These are phyloP conservation scores for Xylota sylvarum DNA, from an alignment of 2,888 invertebrate genomes.

Conservation along the genomic window DNA sequence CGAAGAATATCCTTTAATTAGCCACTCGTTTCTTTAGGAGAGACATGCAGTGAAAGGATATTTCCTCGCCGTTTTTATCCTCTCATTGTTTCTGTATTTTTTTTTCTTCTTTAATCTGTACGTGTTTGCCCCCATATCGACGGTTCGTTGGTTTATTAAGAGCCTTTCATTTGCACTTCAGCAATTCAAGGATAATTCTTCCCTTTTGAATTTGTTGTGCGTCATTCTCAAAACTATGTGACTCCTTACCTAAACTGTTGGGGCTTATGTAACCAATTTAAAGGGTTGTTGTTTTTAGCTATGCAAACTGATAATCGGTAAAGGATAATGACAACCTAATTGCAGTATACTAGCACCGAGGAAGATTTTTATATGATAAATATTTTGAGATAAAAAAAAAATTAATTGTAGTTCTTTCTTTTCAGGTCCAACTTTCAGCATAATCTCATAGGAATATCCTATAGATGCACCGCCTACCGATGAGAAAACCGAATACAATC, in stretches of 20 bases:
- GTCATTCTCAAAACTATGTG: neutral
- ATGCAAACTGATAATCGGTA: neutral
- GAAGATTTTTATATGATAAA: neutral
- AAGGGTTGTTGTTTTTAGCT: neutral
- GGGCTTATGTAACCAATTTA: neutral
- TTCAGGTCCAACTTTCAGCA: conserved; percentile 52
- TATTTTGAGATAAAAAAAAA: no score
- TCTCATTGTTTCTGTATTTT: conserved; percentile 47
- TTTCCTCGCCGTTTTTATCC: conserved; percentile 43
- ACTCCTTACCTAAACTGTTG: conserved; percentile 6
- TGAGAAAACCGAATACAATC: conserved; percentile 33
- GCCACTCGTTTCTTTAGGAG: conserved; percentile 41
- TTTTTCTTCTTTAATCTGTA: conserved; percentile 28
- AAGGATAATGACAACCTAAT: conserved; percentile 10
- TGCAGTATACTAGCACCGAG: neutral
- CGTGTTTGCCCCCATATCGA: conserved; percentile 40
- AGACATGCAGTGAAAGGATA: conserved; percentile 28
- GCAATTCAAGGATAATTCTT: conserved; percentile 67
- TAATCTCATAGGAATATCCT: conserved; percentile 44
- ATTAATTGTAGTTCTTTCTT: no score
- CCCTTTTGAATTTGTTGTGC: conserved; percentile 22
- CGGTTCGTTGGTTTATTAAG: conserved; percentile 69
- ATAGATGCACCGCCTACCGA: conserved; percentile 28
- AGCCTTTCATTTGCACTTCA: conserved; percentile 53
- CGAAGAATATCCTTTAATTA: conserved; percentile 69